Conservation (phyloP, 2,888 invertebrate species). For the Meghimatium bilineatum region DNA sequence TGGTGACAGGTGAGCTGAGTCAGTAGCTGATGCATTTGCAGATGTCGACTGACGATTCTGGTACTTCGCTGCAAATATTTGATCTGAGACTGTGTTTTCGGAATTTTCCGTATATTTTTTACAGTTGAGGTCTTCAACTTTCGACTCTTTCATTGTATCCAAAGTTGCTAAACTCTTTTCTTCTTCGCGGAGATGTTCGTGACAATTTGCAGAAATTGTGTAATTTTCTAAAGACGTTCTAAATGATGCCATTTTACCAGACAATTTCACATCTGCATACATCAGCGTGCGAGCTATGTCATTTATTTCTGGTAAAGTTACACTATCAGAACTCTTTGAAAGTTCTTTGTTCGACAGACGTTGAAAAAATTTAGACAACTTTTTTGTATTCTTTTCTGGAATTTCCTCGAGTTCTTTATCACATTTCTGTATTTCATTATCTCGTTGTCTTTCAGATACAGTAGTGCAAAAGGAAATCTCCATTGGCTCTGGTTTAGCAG, state of each 20-base stretch:
- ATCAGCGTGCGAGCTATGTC: not conserved
- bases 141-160: not conserved
- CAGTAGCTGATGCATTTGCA: not conserved
- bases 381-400: slow-evolving; percentile 44
- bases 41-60: not conserved
- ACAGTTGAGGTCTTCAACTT: not conserved
- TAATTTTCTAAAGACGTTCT: not conserved
- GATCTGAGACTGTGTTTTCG: not conserved
- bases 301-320: not conserved
- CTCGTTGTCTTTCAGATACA: not conserved
- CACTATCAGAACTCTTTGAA: not conserved
- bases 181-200: not conserved
- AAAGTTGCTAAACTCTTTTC: not conserved
- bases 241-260: not conserved
- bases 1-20: not conserved
- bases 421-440: not conserved
- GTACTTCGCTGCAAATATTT: not conserved
- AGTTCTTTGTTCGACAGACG: slow-evolving; percentile 36
- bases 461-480: not conserved
- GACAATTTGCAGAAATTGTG: not conserved
- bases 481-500: not conserved
- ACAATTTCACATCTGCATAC: not conserved
- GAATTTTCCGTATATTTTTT: not conserved
- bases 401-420: slow-evolving; percentile 20
- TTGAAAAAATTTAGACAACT: slow-evolving; percentile 45